Percentiles rank a stretch among this genome's conserved stretches.
Evolutionary conservation across 2,113 vertebrate genomes (phyloP).

Genomic region (Labrus mixtus): DNA sequence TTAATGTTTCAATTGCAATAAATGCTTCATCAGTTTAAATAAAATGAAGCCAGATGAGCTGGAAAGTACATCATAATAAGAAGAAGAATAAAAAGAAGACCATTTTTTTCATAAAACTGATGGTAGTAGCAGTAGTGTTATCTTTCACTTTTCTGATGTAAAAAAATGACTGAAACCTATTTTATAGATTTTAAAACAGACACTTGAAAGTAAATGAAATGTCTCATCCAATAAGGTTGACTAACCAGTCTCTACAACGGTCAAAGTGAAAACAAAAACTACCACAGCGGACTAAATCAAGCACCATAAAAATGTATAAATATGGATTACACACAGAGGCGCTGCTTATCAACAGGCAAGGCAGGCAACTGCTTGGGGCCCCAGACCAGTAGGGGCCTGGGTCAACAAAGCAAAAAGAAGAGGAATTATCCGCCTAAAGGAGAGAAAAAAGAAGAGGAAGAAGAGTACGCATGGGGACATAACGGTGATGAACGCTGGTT

Average conservation of each 20-base stretch:
- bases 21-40: not conserved
- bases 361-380: too few species aligned
- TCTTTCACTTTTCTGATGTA: not conserved
- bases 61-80: not conserved
- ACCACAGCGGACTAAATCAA: not conserved
- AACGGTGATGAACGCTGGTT: too few species aligned
- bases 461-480: too few species aligned
- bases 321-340: constrained; percentile 10
- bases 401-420: too few species aligned
- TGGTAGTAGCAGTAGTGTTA: not conserved
- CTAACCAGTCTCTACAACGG: too few species aligned
- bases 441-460: not conserved
- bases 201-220: not conserved
- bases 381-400: too few species aligned
- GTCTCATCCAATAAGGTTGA: too few species aligned
- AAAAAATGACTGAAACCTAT: not conserved
- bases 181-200: too few species aligned
- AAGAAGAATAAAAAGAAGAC: not conserved
- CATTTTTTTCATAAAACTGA: not conserved
- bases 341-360: too few species aligned
- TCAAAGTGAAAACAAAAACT: too few species aligned
- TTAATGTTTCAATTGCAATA: too few species aligned
- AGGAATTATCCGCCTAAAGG: too few species aligned
- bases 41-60: not conserved
- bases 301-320: not conserved